Percentiles rank a stretch among this genome's conserved stretches.
These are phyloP conservation scores for Trachythela sp. DNA, from an alignment of 64 coral and sea anemone genomes.

Conservation along the genomic window DNA sequence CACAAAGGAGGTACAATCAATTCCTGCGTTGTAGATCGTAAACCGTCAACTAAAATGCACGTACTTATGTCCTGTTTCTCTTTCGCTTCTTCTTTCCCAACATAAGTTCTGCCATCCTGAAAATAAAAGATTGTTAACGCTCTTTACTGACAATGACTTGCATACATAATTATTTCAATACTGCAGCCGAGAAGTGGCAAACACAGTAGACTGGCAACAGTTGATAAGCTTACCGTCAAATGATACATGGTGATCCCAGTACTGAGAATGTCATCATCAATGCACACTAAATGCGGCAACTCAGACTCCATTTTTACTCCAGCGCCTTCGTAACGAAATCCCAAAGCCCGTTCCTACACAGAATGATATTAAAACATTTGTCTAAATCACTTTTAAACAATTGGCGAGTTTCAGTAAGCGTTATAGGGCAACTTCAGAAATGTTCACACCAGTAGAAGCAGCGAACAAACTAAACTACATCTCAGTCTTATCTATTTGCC, in stretches of 20 bases:
- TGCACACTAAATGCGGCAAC: conserved; percentile 88
- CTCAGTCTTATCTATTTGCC: too few species aligned
- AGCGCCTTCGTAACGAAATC: conserved; percentile 89
- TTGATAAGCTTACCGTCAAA: conserved; percentile 57
- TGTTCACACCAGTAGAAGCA: too few species aligned
- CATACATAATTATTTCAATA: not conserved
- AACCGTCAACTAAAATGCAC: too few species aligned
- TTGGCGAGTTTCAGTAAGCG: too few species aligned
- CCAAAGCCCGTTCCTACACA: conserved; percentile 78
- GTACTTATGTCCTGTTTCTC: conserved; percentile 90
- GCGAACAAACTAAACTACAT: too few species aligned
- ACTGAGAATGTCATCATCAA: conserved; percentile 88
- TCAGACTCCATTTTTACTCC: conserved; percentile 97
- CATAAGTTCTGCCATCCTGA: conserved; percentile 88
- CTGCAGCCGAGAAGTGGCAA: not conserved
- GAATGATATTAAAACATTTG: not conserved
- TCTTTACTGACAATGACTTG: not conserved
- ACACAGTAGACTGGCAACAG: not conserved
- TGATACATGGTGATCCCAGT: conserved; percentile 90
- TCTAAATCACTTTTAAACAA: too few species aligned
- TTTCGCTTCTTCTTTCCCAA: conserved; percentile 87
- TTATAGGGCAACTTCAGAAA: too few species aligned
- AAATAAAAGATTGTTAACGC: not conserved
- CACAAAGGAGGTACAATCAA: not conserved
- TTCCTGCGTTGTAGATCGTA: too few species aligned